Conservation (phyloP, 2,113 vertebrate species). For the Coturnix japonica region DNA sequence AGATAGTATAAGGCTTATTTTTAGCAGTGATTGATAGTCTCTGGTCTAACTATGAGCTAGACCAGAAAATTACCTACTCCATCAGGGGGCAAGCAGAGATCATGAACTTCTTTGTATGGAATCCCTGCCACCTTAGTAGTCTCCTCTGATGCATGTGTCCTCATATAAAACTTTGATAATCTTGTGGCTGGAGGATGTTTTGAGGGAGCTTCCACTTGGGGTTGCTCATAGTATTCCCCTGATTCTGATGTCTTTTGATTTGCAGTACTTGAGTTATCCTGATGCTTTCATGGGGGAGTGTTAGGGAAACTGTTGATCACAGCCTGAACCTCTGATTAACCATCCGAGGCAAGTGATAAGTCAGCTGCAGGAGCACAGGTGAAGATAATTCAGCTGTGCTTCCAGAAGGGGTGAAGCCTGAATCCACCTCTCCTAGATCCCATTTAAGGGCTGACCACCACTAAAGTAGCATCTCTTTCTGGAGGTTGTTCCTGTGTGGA, state of each 20-base stretch:
- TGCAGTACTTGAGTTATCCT: accelerated
- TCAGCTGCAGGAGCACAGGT: no score
- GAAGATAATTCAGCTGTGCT: no score
- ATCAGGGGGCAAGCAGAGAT: not conserved
- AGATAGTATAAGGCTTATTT: not conserved
- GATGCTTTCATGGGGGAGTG: not conserved
- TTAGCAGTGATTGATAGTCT: not conserved
- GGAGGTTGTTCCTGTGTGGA: no score
- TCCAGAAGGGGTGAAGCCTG: no score
- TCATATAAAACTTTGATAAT: not conserved
- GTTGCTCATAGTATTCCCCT: not conserved
- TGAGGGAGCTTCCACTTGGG: not conserved
- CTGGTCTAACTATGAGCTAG: not conserved
- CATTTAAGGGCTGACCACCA: no score
- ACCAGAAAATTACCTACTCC: not conserved
- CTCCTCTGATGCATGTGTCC: not conserved
- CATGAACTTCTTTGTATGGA: not conserved
- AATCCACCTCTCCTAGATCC: no score
- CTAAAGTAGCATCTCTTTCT: no score
- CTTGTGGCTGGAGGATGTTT: not conserved
- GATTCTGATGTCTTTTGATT: not conserved
- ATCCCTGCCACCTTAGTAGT: not conserved
- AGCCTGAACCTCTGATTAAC: no score
- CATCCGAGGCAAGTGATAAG: no score
- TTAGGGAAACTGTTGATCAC: no score